These are phyloP conservation scores for Sminthurinus aureus DNA, from an alignment of 2,888 invertebrate species.

Conservation along the genomic window DNA sequence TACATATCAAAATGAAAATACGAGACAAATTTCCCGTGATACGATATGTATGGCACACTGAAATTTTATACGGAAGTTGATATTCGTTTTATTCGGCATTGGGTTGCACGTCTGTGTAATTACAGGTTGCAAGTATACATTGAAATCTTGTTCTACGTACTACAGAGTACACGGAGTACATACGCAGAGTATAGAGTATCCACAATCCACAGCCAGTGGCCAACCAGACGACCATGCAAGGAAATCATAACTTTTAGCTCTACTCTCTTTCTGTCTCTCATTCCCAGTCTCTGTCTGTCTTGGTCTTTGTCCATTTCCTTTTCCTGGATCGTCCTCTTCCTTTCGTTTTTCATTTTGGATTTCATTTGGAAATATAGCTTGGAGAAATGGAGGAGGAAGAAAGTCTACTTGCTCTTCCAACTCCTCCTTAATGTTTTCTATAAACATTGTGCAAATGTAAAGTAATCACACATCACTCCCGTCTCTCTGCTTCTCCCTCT, in stretches of 20 bases:
- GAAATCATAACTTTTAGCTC: conserved; percentile 24
- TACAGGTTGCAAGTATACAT: too few relatives aligned
- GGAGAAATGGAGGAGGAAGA: conserved; percentile 11
- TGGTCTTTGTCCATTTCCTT: not conserved
- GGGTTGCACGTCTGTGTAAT: too few relatives aligned
- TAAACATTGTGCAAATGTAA: conserved; percentile 26
- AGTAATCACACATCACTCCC: conserved; percentile 23
- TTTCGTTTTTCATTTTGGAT: conserved; percentile 14
- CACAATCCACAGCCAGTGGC: not conserved
- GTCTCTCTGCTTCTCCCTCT: not conserved
- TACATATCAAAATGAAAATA: too few relatives aligned
- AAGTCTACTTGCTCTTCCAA: conserved; percentile 2
- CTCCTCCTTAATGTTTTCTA: conserved; percentile 32
- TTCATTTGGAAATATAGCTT: conserved; percentile 16
- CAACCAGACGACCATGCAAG: conserved; percentile 1
- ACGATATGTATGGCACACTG: too few relatives aligned
- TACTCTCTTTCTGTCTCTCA: conserved; percentile 6
- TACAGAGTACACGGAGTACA: too few relatives aligned
- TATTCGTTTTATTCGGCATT: too few relatives aligned
- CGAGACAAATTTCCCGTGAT: too few relatives aligned
- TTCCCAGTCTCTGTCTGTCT: not conserved
- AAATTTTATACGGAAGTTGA: too few relatives aligned
- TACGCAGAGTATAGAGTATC: not conserved
- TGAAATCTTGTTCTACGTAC: too few relatives aligned
- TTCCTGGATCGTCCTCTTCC: not conserved